Evolutionary conservation across 1,140 invertebrate genomes (phyloP), one percentile per base, ranked within the genome.

Genomic region (Zaprionus camerounensis): DNA sequence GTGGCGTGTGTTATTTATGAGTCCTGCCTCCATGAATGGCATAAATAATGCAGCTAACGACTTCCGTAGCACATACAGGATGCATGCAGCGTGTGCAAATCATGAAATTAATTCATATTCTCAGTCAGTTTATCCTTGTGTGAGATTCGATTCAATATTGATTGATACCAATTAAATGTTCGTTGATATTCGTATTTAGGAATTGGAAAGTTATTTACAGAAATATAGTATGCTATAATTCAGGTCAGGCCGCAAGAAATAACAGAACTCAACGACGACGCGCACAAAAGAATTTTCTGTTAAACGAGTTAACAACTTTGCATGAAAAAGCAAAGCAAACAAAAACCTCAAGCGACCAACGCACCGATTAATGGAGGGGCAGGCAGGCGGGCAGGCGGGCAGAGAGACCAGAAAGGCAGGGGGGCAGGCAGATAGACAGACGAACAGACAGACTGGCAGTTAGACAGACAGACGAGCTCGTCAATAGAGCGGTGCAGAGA

Each of bases 281-380:
- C 49, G 7, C 62, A 71, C 41, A 69, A 63, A 64, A 62, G 59
- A 64, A 68, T 70, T 80, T 69, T 82, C 68, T 75, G 81, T 77
- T 82, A 82, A 90, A 77, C 85, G 82, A 90, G 85, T 82, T 90
- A 91, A 82, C 85, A 85, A 82, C 85, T 90, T 90, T 90, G 85
- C 85, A 88, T 88, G 85, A 81, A 81, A 85, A 78, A 76, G 74
- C 69, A 69, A 76, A 58, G 68, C 84, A 88, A 88, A 87, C 83
- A 87, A 74, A 84, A 76, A 83, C 76, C 81, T 61, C 17, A 44
- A 22, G 24, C 57, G 17, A 9, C 17, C 22, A 13, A 56, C 46
- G 65, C 77, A 83, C 59, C 73, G 79, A 73, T 71, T 63, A 71
- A 64, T 76, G 80, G 68, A 66, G 53, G 77, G 61, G 22, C 51